phyloP scores from a whole-genome alignment of 2,888 invertebrate genomes.

The Hanleya hanleyi region DNA sequence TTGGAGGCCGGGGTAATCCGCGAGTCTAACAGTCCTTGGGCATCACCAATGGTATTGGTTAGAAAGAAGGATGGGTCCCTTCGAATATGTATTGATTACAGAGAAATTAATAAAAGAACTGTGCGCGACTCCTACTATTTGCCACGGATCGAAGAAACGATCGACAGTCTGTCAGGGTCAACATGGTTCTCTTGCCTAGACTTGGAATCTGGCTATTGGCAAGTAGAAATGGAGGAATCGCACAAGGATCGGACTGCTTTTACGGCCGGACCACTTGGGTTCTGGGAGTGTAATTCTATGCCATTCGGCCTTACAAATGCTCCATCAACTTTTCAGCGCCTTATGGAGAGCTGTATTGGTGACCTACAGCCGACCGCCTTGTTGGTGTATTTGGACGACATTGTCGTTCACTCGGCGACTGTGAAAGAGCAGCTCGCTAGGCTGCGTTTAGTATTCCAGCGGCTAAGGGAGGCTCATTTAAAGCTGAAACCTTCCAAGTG shows the following conservation, averaged over 20 bases:
- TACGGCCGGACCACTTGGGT: too few species aligned
- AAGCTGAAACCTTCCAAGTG: neutral
- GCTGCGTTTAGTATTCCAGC: too few species aligned
- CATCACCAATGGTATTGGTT: neutral
- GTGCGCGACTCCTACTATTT: neutral
- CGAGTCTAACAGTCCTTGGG: neutral
- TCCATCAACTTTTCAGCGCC: neutral
- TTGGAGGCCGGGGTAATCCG: neutral
- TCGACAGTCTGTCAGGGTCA: too few species aligned
- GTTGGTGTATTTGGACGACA: neutral
- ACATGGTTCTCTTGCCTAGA: too few species aligned
- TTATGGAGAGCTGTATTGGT: neutral
- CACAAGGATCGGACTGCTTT: too few species aligned
- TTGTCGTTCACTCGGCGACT: neutral
- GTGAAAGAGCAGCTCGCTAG: too few species aligned
- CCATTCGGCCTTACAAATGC: neutral
- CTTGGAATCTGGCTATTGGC: too few species aligned
- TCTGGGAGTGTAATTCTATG: neutral
- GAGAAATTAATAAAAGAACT: neutral
- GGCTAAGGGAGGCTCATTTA: neutral
- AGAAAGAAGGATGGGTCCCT: neutral
- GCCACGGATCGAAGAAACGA: neutral
- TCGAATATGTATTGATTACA: too few species aligned
- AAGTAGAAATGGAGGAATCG: too few species aligned
- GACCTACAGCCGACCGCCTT: neutral